phyloP scores from a whole-genome alignment of 1,140 invertebrate genomes.

The Neodiprion fabricii region DNA sequence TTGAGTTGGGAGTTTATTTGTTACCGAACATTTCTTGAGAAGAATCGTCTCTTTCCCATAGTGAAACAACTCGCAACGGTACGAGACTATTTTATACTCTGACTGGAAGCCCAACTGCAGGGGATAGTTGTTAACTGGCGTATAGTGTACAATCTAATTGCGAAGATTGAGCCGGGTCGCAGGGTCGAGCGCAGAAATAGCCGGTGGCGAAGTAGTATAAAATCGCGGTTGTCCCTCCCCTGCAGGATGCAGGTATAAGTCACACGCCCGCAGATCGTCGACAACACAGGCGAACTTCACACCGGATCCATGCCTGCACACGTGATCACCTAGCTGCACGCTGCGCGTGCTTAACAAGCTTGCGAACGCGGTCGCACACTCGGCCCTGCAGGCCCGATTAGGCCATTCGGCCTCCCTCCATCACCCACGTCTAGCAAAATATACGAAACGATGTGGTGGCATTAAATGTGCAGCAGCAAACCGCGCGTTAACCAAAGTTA shows the following conservation, averaged over 20 bases:
- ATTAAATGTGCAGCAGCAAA: slow-evolving; percentile 4
- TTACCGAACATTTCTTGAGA: too few species aligned
- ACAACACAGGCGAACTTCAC: too few species aligned
- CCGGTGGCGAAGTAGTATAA: not conserved
- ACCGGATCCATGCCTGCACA: too few species aligned
- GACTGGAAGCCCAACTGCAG: too few species aligned
- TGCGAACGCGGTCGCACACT: not conserved
- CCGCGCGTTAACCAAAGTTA: slow-evolving; percentile 1
- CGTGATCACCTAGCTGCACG: too few species aligned
- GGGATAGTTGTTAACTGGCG: not conserved
- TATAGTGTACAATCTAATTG: not conserved
- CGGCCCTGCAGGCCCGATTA: not conserved
- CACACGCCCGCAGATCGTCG: too few species aligned
- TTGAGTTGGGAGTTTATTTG: too few species aligned
- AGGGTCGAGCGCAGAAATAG: not conserved
- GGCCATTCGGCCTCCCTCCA: not conserved
- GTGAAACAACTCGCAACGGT: too few species aligned
- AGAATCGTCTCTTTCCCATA: too few species aligned
- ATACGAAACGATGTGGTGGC: not conserved
- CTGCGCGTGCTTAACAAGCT: too few species aligned
- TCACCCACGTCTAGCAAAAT: not conserved
- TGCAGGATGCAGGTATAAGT: too few species aligned
- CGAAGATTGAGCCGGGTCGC: not conserved
- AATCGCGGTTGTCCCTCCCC: not conserved
- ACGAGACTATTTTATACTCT: too few species aligned